These are phyloP conservation scores for Paradoxurus hermaphroditus DNA, from an alignment of 2,113 vertebrate genomes.

Conservation along the genomic window DNA sequence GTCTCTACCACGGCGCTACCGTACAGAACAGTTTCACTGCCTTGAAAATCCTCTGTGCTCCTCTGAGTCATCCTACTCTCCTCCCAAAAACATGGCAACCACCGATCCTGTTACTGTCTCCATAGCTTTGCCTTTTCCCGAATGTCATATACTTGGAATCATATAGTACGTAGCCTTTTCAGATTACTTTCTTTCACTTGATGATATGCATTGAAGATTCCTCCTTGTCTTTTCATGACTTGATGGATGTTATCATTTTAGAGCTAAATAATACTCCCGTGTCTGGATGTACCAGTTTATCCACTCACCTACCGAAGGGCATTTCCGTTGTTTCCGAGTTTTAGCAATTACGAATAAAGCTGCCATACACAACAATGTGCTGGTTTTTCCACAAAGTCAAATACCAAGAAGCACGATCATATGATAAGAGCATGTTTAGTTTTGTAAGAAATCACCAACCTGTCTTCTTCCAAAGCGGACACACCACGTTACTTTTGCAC, in stretches of 20 bases:
- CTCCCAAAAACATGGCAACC: neutral
- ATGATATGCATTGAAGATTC: neutral
- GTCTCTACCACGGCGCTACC: accelerated
- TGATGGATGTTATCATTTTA: neutral
- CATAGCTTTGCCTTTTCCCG: neutral
- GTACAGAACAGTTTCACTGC: no score
- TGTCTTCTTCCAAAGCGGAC: neutral
- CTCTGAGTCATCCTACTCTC: neutral
- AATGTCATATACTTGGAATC: neutral
- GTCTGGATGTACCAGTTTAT: neutral
- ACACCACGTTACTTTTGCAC: neutral
- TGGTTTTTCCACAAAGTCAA: neutral
- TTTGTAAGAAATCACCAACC: neutral
- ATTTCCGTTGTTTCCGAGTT: neutral
- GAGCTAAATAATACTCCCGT: neutral
- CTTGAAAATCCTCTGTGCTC: neutral
- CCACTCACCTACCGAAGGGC: neutral
- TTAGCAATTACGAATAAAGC: neutral
- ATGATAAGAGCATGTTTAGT: neutral
- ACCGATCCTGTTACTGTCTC: neutral
- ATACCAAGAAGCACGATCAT: neutral
- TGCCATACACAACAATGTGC: neutral
- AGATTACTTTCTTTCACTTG: neutral
- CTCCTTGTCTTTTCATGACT: neutral
- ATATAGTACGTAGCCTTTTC: neutral